Evolutionary conservation across 2,888 invertebrate genomes (phyloP).

Genomic region (Trimorus sp.): DNA sequence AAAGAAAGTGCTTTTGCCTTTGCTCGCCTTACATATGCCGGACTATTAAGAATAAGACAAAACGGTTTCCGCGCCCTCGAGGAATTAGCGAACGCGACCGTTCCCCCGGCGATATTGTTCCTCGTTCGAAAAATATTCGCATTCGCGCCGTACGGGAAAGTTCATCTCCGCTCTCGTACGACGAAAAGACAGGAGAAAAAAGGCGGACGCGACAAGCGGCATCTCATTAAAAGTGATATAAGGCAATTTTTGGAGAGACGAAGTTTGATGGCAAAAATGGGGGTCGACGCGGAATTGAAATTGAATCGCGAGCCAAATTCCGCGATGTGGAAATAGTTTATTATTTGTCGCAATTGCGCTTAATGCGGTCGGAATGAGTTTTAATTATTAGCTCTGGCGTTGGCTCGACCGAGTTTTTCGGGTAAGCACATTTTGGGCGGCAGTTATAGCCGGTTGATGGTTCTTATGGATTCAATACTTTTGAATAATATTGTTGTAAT

Average conservation of each 20-base stretch:
- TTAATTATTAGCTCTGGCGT: background rate
- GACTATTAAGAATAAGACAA: slow-evolving; percentile 45
- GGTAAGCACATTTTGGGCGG: too few relatives aligned
- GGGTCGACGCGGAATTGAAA: slow-evolving; percentile 19
- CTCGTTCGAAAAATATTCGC: slow-evolving; percentile 25
- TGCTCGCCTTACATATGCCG: slow-evolving; percentile 34
- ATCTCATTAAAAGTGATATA: slow-evolving; percentile 32
- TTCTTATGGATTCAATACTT: too few relatives aligned
- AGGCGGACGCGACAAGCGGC: background rate
- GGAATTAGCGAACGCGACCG: slow-evolving; percentile 37
- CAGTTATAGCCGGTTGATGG: too few relatives aligned
- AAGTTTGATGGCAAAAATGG: slow-evolving; percentile 25
- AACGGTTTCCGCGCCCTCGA: background rate
- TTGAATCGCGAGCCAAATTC: slow-evolving; percentile 8
- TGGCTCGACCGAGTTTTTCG: too few relatives aligned
- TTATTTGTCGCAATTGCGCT: background rate
- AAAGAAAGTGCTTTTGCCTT: slow-evolving; percentile 45
- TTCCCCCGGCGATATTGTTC: slow-evolving; percentile 1
- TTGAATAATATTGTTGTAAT: too few relatives aligned
- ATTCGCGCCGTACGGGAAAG: slow-evolving; percentile 1
- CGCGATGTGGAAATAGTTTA: slow-evolving; percentile 3
- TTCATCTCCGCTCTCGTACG: background rate
- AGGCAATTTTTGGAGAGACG: slow-evolving; percentile 17
- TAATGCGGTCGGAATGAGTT: background rate
- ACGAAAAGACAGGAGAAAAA: background rate